Percentiles rank a stretch among this genome's conserved stretches.
Conservation (phyloP, 2,113 vertebrate species). For the Dicentrarchus labrax region DNA sequence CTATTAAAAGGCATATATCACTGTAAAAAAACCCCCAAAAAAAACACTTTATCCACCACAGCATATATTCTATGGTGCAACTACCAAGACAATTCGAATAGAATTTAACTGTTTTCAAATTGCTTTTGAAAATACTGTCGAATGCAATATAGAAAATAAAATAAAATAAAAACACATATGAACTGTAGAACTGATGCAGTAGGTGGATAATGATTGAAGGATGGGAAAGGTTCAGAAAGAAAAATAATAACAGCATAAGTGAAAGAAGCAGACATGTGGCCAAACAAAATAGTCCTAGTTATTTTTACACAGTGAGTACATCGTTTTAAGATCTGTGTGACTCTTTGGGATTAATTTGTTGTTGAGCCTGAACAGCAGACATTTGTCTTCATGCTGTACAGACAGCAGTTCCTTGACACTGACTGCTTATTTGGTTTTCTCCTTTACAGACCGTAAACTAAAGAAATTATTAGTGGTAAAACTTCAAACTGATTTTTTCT, state of each 20-base stretch:
- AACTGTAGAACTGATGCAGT: not conserved
- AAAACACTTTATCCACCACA: not conserved
- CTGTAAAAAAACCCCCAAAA: not conserved
- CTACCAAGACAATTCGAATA: too few species aligned
- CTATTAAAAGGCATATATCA: not conserved
- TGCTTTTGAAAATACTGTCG: too few species aligned
- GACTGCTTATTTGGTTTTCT: not conserved
- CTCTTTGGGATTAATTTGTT: not conserved
- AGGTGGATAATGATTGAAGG: not conserved
- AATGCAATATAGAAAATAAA: not conserved
- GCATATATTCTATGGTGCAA: too few species aligned
- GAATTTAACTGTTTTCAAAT: too few species aligned
- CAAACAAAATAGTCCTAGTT: not conserved
- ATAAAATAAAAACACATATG: not conserved
- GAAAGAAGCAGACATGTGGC: not conserved
- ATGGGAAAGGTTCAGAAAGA: not conserved
- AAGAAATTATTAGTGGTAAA: slow-evolving; percentile 16
- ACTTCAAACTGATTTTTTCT: slow-evolving; percentile 26
- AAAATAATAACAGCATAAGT: not conserved
- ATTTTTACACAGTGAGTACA: not conserved
- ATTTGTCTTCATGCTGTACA: not conserved
- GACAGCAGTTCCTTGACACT: not conserved
- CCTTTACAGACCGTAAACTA: not conserved
- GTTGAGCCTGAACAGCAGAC: not conserved
- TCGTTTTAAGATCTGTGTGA: not conserved